phyloP scores from a whole-genome alignment of 2,113 vertebrate species.

The Morone saxatilis region DNA sequence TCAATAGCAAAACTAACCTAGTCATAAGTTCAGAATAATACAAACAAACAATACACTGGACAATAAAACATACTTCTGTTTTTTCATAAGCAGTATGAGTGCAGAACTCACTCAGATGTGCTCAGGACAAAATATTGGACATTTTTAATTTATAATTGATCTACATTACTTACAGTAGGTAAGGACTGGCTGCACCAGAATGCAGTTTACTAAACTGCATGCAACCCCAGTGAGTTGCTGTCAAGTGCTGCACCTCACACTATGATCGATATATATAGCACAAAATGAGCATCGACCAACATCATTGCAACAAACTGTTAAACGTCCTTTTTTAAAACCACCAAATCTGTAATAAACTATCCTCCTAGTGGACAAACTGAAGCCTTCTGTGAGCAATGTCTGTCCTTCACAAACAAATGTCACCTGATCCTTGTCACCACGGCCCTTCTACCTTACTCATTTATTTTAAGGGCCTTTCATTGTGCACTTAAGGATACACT shows the following conservation, averaged over 20 bases:
- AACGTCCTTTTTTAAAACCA: neutral
- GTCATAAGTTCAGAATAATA: no score
- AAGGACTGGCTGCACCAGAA: no score
- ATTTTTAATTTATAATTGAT: no score
- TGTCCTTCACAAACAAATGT: neutral
- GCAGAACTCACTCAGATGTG: no score
- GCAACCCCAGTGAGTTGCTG: neutral
- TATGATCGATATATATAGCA: neutral
- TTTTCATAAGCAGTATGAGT: no score
- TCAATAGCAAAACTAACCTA: no score
- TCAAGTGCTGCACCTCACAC: neutral
- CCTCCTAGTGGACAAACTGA: neutral
- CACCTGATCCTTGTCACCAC: neutral
- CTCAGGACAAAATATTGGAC: no score
- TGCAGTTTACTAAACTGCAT: no score
- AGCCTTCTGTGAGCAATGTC: neutral
- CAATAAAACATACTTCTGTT: no score
- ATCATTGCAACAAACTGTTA: neutral
- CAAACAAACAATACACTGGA: no score
- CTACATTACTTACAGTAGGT: no score
- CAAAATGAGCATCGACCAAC: neutral
- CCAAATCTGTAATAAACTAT: neutral
- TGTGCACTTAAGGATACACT: neutral
- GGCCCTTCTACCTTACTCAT: neutral
- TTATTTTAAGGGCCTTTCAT: neutral